Evolutionary conservation across 1,140 invertebrate species (phyloP), one percentile per base, ranked within the genome.

Genomic region (Eueides isabella): DNA sequence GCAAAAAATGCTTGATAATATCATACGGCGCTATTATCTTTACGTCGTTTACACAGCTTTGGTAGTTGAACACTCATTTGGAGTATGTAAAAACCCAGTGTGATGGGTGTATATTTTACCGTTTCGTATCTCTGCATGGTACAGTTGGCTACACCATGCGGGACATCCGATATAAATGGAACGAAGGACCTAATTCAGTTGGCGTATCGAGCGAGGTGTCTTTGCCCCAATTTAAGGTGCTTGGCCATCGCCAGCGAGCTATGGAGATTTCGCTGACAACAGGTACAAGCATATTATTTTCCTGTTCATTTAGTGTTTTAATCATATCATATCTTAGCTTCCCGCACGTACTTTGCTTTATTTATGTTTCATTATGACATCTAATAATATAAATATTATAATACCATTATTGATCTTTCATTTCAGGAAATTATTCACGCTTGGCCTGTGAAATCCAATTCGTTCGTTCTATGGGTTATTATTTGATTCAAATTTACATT

Each of bases 401-500:
- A 55, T 55, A 55, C 9, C 9, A 26, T 55, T 55, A 55, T 26
- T 55, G 9, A 55, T 55, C n/a, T 55, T 55, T 55, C 23, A 23
- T 55, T 55, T 23, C 94, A 99, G 98, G 98, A 95, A 99, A 99
- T 94, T 99, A 99, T 94, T 99, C 98, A 76, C 96, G 98, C 80
- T 94, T 99, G 95, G 97, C 98, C 75, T 98, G 98, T 93, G 98
- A 99, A 94, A 98, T 99, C 88, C 98, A 98, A 94, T 98, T 99
- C 94, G 98, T 98, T 72, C 96, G 98, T 76, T 98, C 98, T 80
- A 98, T 99, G 97, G 98, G 98, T 85, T 99, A 99, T 96, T 99
- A 99, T 95, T 95, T 99, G 86, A 99, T 99, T 94, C 99, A 99
- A 94, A 99, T 99, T 93, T 99, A 99, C 95, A 99, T 99, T 94